These are phyloP conservation scores for Chamaea fasciata DNA, from an alignment of 2,113 vertebrate species.

Conservation along the genomic window DNA sequence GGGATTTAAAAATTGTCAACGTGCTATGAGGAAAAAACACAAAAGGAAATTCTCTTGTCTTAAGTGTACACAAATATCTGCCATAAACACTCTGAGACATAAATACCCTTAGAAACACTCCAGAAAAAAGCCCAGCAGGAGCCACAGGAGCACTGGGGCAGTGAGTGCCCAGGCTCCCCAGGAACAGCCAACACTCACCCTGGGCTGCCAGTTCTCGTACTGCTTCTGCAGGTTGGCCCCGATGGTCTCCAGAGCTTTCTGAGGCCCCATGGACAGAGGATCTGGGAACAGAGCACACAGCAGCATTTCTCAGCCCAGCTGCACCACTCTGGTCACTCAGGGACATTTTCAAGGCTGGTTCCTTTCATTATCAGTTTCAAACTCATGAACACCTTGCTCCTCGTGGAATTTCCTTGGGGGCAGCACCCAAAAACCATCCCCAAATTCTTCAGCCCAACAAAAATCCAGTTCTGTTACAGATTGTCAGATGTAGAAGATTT, in stretches of 20 bases:
- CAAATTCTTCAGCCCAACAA: not conserved
- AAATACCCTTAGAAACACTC: not conserved
- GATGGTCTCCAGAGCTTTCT: conserved; percentile 97
- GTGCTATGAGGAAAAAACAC: fast-evolving
- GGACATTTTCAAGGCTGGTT: not conserved
- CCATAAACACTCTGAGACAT: fast-evolving
- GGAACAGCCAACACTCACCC: conserved; percentile 83
- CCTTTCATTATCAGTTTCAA: not conserved
- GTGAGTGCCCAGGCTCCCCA: not conserved
- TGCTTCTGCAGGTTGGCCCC: conserved; percentile 97
- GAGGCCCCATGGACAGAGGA: conserved; percentile 98
- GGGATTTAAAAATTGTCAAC: not conserved
- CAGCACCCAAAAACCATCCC: not conserved
- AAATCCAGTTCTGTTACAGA: not conserved
- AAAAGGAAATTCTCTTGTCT: not conserved
- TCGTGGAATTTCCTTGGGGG: not conserved
- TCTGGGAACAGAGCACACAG: conserved; percentile 69
- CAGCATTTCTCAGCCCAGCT: not conserved
- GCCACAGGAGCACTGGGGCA: not conserved
- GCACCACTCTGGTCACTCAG: not conserved
- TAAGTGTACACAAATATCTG: fast-evolving
- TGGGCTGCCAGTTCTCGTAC: conserved; percentile 98
- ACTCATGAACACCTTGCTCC: not conserved
- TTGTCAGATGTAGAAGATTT: not conserved
- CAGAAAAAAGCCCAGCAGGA: not conserved